Base-by-base conservation (phyloP, 2,888 invertebrate genomes). In the Gastrophysa polygoni region DNA sequence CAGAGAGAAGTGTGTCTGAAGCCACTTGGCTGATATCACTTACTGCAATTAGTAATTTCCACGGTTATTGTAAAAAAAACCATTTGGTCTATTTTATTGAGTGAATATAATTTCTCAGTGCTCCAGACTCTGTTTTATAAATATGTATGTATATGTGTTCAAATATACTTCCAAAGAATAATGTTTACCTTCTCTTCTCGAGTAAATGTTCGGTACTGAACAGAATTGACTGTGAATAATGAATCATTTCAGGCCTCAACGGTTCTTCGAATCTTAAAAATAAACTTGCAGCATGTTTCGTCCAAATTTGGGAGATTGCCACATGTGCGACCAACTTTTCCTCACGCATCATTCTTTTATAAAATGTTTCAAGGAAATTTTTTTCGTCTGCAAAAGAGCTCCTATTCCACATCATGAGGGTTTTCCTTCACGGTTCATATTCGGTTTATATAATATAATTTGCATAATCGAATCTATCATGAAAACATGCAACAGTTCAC, bases 251-350 rank as follows among this genome's bases (percentile, higher is more conserved):
- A 29, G 11, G 28, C 24, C 21, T 52, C 21, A 52, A 38, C 52
- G 20, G 52, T 52, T 54, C 34, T 58, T 57, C 57, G 55, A 49
- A 44, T 49, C 59, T 61, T 58, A 59, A 67, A 66, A 66, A 59
- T 64, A 63, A 69, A 61, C 59, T 57, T 14, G 48, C 18, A 60
- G 61, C 66, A 61, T 59, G 66, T 70, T 67, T 66, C 67, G 63
- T 49, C 70, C 70, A 67, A 69, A 71, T 73, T 71, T 73, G 73
- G 73, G 72, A 73, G 61, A 62, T 71, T 72, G 73, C 73, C 73
- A 74, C 71, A 74, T 73, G 69, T 68, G 70, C 66, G 64, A 44
- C 50, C 38, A 38, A 14, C 38, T 38, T 38, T 38, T 38, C 14
- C 38, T 38, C 38, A 38, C 58, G 64, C 61, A 59, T 66, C n/a